Evolutionary conservation across 2,113 vertebrate genomes (phyloP), one percentile per base, ranked within the genome.

Genomic region (Pholis gunnellus): DNA sequence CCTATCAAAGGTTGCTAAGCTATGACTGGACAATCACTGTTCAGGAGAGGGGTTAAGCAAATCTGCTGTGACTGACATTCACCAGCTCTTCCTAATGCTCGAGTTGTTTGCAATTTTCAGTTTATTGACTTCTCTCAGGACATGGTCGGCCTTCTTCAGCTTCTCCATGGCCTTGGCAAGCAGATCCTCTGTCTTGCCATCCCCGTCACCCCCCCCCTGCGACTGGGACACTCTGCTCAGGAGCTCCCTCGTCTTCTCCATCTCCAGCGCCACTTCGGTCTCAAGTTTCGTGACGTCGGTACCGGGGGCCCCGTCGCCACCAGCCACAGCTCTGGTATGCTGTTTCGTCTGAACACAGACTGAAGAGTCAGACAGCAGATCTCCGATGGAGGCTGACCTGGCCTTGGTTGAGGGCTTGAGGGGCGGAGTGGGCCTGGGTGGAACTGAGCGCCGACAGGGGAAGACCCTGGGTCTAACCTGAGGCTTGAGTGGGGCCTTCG

Each of bases 161-260:
- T 98, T 97, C 83, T 97, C 96, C 83, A 98, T 95, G 13, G 97
- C 97, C 88, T 96, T 92, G 42, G 92, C 93, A 74, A 99, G 96
- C 87, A 99, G 92, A 0, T 91, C 86, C 86, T 96, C 95, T 0
- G 97, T 93, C 0, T 14, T 44, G 4, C 11, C 48, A 17, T 78
- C 73, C 5, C 69, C 85, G 2, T 42, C 65, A 3, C 27, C 56
- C 11, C 52, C 78, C 0, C 85, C 81, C 65, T 91, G 88, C 0
- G 92, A 79, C 63, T 88, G 87, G 75, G 79, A 71, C 56, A 91
- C 81, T 80, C 92, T 87, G 68, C 92, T 94, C 88, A 98, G 89
- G 68, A 99, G 95, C 72, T 95, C 92, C 64, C 93, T 94, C 0
- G 98, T 95, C 81, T 96, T 95, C 85, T 97, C 92, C 80, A 96